These are phyloP conservation scores for Oligia latruncula DNA, from an alignment of 2,888 invertebrate genomes.

Conservation along the genomic window DNA sequence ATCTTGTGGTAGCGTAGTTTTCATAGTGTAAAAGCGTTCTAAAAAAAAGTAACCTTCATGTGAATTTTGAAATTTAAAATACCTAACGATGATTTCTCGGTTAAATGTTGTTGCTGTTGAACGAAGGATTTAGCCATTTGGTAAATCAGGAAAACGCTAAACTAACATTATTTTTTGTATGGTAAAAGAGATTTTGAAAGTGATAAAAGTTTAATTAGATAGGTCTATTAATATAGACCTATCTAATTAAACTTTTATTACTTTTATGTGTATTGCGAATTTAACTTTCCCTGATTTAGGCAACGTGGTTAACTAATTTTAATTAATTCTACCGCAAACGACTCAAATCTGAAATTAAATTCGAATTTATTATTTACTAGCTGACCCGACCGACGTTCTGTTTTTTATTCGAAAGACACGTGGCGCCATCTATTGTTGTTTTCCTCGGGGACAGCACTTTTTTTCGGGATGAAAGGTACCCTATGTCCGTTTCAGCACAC, in stretches of 20 bases:
- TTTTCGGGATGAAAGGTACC: too few species aligned
- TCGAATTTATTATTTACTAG: too few species aligned
- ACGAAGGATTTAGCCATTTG: background rate
- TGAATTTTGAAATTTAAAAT: background rate
- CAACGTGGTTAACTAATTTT: background rate
- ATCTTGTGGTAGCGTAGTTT: background rate
- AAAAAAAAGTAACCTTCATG: background rate
- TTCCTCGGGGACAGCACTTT: too few species aligned
- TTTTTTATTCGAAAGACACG: too few species aligned
- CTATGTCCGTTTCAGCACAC: too few species aligned
- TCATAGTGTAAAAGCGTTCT: background rate
- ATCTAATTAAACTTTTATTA: too few species aligned
- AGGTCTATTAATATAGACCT: too few species aligned
- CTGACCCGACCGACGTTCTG: too few species aligned
- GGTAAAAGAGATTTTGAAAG: background rate
- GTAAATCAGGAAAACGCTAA: background rate
- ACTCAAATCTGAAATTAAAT: background rate
- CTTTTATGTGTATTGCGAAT: background rate
- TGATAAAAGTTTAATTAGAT: background rate
- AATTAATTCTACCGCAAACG: background rate
- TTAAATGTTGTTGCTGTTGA: background rate
- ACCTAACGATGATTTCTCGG: background rate
- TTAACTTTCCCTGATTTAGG: background rate
- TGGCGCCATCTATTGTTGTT: too few species aligned
- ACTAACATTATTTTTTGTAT: background rate